Evolutionary conservation across 2,888 invertebrate genomes (phyloP).

Genomic region (Schizotus pectinicornis): DNA sequence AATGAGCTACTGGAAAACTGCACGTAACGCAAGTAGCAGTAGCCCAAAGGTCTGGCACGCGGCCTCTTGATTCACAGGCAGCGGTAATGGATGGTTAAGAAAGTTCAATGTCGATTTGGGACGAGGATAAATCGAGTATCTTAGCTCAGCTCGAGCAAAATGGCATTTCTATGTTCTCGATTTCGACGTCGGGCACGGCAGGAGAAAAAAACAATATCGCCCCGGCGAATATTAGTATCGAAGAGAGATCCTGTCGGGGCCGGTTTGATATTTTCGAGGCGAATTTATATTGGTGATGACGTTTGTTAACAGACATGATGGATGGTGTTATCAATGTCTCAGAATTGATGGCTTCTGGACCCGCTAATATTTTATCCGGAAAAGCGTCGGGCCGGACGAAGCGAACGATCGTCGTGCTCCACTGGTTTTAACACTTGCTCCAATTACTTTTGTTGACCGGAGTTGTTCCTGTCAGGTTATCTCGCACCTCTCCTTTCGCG

Average conservation of each 20-base stretch:
- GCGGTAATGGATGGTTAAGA: constrained; percentile 27
- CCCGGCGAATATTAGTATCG: constrained; percentile 18
- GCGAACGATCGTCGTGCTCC: constrained; percentile 12
- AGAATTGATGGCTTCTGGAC: constrained; percentile 40
- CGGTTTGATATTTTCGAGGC: constrained; percentile 22
- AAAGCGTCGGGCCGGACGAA: constrained; percentile 22
- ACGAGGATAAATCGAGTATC: constrained; percentile 28
- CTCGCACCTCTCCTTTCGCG: neutral
- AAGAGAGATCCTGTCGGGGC: constrained; percentile 27
- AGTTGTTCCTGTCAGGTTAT: constrained; percentile 28
- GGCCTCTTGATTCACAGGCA: neutral
- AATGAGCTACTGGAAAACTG: too few species aligned
- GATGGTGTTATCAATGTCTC: constrained; percentile 41
- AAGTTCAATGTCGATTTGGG: constrained; percentile 25
- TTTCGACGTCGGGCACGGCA: constrained; percentile 5
- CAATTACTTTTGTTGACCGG: constrained; percentile 30
- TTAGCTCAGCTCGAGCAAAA: constrained; percentile 12
- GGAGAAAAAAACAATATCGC: constrained; percentile 20
- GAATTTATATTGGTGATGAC: constrained; percentile 32
- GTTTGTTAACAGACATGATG: constrained; percentile 39
- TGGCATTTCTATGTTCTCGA: constrained; percentile 31
- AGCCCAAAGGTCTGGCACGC: too few species aligned
- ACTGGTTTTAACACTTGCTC: constrained; percentile 30
- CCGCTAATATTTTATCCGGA: constrained; percentile 36
- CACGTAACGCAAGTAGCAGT: too few species aligned